Percentiles rank a stretch among this genome's conserved stretches.
Evolutionary conservation across 2,797 vertebrate genomes (phyloP).

Genomic region (Melopsittacus undulatus): DNA sequence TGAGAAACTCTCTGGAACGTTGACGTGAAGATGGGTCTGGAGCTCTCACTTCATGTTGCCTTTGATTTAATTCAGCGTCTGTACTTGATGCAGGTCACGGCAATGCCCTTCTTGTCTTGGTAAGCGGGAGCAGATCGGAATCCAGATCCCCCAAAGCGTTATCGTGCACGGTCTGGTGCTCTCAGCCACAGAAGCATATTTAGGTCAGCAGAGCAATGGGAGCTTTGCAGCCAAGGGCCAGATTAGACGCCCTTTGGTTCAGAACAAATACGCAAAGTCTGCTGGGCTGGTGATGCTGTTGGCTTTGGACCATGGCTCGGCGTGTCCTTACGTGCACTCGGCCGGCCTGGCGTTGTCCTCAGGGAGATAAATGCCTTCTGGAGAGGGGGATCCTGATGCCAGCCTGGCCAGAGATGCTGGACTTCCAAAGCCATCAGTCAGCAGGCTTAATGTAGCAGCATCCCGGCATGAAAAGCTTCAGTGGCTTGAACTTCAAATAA

Average conservation of each 20-base stretch:
- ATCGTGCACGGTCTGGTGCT: background rate
- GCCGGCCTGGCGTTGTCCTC: background rate
- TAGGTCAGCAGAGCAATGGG: conserved; percentile 3
- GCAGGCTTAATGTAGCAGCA: conserved; percentile 19
- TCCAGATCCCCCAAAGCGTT: background rate
- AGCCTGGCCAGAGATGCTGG: background rate
- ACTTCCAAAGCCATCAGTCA: conserved; percentile 27
- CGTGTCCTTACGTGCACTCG: background rate
- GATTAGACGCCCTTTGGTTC: background rate
- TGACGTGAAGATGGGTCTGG: background rate
- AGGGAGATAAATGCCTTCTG: background rate
- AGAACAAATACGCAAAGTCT: background rate
- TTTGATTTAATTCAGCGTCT: background rate
- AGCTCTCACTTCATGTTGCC: background rate
- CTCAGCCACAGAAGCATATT: background rate
- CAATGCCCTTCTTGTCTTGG: background rate
- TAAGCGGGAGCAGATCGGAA: background rate
- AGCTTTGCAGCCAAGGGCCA: background rate
- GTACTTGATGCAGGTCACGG: background rate
- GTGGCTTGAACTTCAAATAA: conserved; percentile 77
- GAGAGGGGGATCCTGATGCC: background rate
- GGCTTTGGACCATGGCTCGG: background rate
- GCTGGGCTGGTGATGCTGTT: background rate
- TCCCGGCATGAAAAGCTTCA: conserved; percentile 65
- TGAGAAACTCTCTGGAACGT: background rate